Conservation (phyloP, 1,140 invertebrate species). For the Brevipalpus yothersi region DNA sequence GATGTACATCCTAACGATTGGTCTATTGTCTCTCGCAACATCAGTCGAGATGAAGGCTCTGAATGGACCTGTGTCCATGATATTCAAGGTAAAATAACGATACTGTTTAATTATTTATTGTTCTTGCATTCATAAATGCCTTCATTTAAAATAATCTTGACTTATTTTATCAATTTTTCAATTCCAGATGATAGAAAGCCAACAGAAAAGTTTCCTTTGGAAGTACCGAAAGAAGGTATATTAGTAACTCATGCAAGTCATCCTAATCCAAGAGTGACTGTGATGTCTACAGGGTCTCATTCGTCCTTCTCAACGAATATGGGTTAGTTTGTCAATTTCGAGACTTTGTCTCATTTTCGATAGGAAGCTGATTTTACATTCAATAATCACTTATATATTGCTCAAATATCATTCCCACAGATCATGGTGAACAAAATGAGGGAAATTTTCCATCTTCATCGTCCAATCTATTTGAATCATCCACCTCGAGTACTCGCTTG, state of each 20-base stretch:
- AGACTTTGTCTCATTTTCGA: too few species aligned
- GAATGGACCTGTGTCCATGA: constrained; percentile 88
- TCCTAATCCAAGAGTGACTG: not conserved
- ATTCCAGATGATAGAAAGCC: not conserved
- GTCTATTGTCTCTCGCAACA: constrained; percentile 62
- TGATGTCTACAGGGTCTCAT: not conserved
- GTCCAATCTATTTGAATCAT: too few species aligned
- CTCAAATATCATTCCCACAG: too few species aligned
- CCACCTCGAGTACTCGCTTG: too few species aligned
- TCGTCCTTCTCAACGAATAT: not conserved
- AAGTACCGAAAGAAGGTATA: not conserved
- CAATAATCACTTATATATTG: too few species aligned
- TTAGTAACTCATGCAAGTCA: not conserved
- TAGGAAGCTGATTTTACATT: too few species aligned
- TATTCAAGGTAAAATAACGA: constrained; percentile 32
- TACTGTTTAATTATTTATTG: constrained; percentile 12
- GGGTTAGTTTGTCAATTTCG: not conserved
- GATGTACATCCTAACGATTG: constrained; percentile 78
- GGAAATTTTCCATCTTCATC: not conserved
- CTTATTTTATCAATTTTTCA: not conserved
- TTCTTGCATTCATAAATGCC: too few species aligned
- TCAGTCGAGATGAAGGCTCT: constrained; percentile 52
- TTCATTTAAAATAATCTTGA: not conserved
- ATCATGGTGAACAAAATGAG: too few species aligned
- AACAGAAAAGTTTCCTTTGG: not conserved